These are phyloP conservation scores for Cryptocheilus praepositus DNA, from an alignment of 2,888 invertebrate species.

Conservation along the genomic window DNA sequence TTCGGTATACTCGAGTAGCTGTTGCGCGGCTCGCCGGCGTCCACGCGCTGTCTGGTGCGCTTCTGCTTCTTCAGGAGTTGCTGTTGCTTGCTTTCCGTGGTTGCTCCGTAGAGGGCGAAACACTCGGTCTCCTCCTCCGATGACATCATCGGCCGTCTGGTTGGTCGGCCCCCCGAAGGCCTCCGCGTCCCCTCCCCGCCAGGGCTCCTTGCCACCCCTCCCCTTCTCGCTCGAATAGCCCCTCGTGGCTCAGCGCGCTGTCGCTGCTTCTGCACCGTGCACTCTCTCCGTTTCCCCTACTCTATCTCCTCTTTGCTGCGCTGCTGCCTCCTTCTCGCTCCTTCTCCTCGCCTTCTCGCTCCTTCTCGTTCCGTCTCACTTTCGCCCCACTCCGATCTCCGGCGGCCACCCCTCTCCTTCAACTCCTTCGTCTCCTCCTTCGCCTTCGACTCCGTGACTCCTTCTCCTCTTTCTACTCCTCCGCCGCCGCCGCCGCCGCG, in stretches of 20 bases:
- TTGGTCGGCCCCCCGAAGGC: conserved; percentile 86
- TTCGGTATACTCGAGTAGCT: conserved; percentile 89
- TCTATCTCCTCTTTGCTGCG: conserved; percentile 51
- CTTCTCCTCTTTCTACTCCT: conserved; percentile 20
- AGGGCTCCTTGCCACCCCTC: conserved; percentile 78
- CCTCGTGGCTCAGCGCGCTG: conserved; percentile 80
- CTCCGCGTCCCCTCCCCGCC: conserved; percentile 82
- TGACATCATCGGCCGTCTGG: conserved; percentile 92
- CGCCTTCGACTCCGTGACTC: conserved; percentile 36
- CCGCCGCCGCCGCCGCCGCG: conserved; percentile 44
- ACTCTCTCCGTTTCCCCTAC: conserved; percentile 59
- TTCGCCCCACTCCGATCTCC: conserved; percentile 76
- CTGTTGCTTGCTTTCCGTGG: conserved; percentile 78
- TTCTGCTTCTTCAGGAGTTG: conserved; percentile 92
- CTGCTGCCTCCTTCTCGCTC: conserved; percentile 47
- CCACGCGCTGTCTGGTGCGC: conserved; percentile 96
- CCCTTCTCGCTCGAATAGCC: conserved; percentile 81
- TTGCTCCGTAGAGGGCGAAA: conserved; percentile 93
- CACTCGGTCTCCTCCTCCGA: conserved; percentile 96
- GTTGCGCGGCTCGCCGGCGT: conserved; percentile 96
- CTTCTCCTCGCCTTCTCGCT: conserved; percentile 64
- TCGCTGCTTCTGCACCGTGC: conserved; percentile 69
- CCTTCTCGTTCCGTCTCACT: too few species aligned
- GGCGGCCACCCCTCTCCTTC: conserved; percentile 64
- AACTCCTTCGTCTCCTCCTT: conserved; percentile 44